Evolutionary conservation across 2,888 invertebrate genomes (phyloP).

Genomic region (Ochlodes sylvanus): DNA sequence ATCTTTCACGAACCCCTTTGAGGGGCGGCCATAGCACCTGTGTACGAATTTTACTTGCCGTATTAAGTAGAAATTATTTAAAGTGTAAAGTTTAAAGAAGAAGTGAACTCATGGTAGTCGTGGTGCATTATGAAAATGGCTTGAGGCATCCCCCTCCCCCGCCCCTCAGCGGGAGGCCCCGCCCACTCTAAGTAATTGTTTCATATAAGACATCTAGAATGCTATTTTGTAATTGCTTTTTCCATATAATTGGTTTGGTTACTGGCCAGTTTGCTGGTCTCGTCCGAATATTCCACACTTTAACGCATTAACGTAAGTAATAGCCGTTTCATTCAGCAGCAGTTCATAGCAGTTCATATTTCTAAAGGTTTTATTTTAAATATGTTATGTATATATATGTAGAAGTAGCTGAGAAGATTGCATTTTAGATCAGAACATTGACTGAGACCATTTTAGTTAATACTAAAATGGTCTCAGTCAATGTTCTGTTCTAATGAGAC

Average conservation of each 20-base stretch:
- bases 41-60: constrained; percentile 40
- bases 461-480: too few species aligned
- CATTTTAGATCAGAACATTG: too few species aligned
- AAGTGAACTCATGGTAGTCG: constrained; percentile 45
- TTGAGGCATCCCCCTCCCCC: constrained; percentile 47
- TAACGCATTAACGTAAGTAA: constrained; percentile 8
- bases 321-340: neutral
- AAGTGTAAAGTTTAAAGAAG: constrained; percentile 72
- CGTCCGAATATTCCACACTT: constrained; percentile 8
- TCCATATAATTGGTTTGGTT: constrained; percentile 38
- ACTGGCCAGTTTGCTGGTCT: constrained; percentile 8
- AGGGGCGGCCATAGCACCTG: constrained; percentile 42
- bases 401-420: too few species aligned
- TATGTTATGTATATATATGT: too few species aligned
- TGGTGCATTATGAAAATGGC: constrained; percentile 79
- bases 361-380: too few species aligned
- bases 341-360: neutral
- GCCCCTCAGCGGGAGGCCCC: constrained; percentile 41
- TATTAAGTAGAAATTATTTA: constrained; percentile 67
- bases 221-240: constrained; percentile 46
- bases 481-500: too few species aligned
- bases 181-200: constrained; percentile 61
- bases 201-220: constrained; percentile 49
- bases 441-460: too few species aligned
- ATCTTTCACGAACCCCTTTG: constrained; percentile 16